phyloP scores from a whole-genome alignment of 2,797 vertebrate genomes.

The Eospalax fontanierii region DNA sequence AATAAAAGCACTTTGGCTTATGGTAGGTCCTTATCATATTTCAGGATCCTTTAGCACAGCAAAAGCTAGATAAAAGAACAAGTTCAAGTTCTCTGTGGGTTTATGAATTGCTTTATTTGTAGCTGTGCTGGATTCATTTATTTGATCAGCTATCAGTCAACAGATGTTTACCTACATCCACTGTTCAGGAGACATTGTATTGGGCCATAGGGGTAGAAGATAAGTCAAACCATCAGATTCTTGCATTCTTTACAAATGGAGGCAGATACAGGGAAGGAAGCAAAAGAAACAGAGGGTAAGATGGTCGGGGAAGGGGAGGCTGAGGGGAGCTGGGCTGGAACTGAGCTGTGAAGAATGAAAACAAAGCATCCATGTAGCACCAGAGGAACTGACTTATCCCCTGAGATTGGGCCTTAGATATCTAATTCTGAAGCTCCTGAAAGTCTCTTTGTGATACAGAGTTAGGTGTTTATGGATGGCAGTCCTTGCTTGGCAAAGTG shows the following conservation, averaged over 20 bases:
- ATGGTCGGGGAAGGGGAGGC: not conserved
- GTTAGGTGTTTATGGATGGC: not conserved
- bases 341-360: slow-evolving; percentile 1
- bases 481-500: not conserved
- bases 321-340: not conserved
- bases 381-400: not conserved
- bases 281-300: not conserved
- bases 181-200: not conserved
- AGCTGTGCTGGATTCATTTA: not conserved
- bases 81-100: not conserved
- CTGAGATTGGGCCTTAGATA: not conserved
- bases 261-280: not conserved
- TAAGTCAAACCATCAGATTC: not conserved
- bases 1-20: not conserved
- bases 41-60: not conserved
- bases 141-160: not conserved
- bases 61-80: slow-evolving; percentile 22
- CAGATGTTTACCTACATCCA: not conserved
- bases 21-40: not conserved
- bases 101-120: not conserved
- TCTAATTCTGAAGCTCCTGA: not conserved
- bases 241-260: not conserved
- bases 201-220: not conserved
- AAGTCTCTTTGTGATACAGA: slow-evolving; percentile 7
- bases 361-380: not conserved